phyloP scores from a whole-genome alignment of 2,888 invertebrate species.

The Diachrysia chrysitis region DNA sequence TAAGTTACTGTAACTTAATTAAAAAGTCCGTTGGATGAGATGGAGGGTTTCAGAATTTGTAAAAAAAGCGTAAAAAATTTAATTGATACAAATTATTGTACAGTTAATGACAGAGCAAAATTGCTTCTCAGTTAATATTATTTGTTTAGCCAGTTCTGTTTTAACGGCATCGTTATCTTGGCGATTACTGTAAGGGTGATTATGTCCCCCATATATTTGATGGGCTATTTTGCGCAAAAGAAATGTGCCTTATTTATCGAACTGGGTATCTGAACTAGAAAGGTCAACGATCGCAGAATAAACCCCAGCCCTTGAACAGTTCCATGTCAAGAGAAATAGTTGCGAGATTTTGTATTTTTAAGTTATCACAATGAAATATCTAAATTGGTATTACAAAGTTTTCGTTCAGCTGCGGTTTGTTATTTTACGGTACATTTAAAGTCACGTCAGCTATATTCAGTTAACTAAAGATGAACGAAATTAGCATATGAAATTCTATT shows the following conservation, averaged over 20 bases:
- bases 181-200: conserved; percentile 26
- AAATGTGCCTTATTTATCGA: conserved; percentile 29
- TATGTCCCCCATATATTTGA: conserved; percentile 38
- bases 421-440: conserved; percentile 30
- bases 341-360: conserved; percentile 35
- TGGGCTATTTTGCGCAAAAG: conserved; percentile 29
- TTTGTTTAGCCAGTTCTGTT: conserved; percentile 36
- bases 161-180: conserved; percentile 35
- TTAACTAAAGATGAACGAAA: conserved; percentile 9
- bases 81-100: conserved; percentile 17
- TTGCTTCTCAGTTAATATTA: conserved; percentile 7
- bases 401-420: conserved; percentile 26
- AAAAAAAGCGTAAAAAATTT: conserved; percentile 17
- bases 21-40: conserved; percentile 21
- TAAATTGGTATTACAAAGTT: conserved; percentile 37
- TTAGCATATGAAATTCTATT: conserved; percentile 2
- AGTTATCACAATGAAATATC: conserved; percentile 41
- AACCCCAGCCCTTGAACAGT: conserved; percentile 30
- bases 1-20: conserved; percentile 30
- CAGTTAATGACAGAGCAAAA: conserved; percentile 18
- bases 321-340: conserved; percentile 18
- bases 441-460: conserved; percentile 35
- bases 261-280: conserved; percentile 22
- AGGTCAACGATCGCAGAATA: conserved; percentile 37
- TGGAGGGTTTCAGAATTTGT: conserved; percentile 16